Evolutionary conservation across 2,888 invertebrate species (phyloP).

Genomic region (Platycheirus albimanus): DNA sequence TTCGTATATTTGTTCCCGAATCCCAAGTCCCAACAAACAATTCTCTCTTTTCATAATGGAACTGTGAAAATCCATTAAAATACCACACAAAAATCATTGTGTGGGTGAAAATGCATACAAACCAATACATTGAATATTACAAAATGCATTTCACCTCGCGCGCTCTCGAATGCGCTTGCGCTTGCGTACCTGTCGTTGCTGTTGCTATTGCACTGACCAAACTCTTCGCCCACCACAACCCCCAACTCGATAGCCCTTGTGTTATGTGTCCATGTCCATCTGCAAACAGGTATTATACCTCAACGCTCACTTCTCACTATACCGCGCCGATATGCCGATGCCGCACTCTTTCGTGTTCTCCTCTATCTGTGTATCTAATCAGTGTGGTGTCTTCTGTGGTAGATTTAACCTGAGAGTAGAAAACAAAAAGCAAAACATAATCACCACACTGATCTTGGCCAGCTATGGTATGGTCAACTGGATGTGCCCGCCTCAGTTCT

Average conservation of each 20-base stretch:
- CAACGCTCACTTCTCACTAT: background rate
- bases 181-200: constrained; percentile 69
- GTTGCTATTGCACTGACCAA: constrained; percentile 67
- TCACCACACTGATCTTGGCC: constrained; percentile 75
- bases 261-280: constrained; percentile 59
- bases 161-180: constrained; percentile 71
- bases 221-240: constrained; percentile 72
- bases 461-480: constrained; percentile 77
- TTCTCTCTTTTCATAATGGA: constrained; percentile 63
- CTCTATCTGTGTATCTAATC: constrained; percentile 60
- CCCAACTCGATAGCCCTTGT: constrained; percentile 43
- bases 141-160: constrained; percentile 77
- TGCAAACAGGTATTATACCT: constrained; percentile 70
- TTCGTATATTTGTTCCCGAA: too few relatives aligned
- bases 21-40: constrained; percentile 7
- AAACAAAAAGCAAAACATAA: constrained; percentile 34
- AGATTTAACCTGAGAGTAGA: constrained; percentile 26
- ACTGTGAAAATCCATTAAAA: constrained; percentile 76
- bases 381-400: constrained; percentile 55
- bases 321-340: too few relatives aligned
- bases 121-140: constrained; percentile 31
- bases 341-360: constrained; percentile 14
- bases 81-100: constrained; percentile 72
- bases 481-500: constrained; percentile 78
- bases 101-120: constrained; percentile 71